phyloP scores from a whole-genome alignment of 1,140 invertebrate genomes.

The Neelides sp. region DNA sequence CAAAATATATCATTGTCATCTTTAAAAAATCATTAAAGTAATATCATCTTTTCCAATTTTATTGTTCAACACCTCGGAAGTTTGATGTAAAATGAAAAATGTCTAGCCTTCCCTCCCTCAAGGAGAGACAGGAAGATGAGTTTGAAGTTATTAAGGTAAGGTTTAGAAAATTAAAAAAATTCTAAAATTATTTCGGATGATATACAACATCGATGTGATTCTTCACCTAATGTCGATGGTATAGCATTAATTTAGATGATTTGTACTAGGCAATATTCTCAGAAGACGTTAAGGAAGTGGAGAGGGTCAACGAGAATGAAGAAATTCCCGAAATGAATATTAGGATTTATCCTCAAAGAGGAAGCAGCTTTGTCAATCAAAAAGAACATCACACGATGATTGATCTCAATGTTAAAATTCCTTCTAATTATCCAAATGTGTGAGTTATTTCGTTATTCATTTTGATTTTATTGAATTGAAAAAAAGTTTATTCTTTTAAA shows the following conservation, averaged over 20 bases:
- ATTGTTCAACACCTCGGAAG: neutral
- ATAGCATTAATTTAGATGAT: neutral
- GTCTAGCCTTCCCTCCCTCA: too few species aligned
- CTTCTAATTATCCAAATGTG: slow-evolving; percentile 24
- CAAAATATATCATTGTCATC: too few species aligned
- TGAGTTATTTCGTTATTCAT: slow-evolving; percentile 5
- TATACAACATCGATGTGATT: too few species aligned
- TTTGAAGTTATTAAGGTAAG: slow-evolving; percentile 26
- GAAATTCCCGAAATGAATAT: slow-evolving; percentile 9
- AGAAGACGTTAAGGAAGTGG: slow-evolving; percentile 19
- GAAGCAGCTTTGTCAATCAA: slow-evolving; percentile 16
- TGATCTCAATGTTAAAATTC: slow-evolving; percentile 11
- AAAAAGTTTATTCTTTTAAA: neutral
- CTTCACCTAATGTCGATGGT: neutral
- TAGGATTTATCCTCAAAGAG: slow-evolving; percentile 19
- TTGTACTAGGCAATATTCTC: slow-evolving; percentile 24
- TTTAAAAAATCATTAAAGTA: neutral
- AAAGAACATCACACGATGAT: slow-evolving; percentile 4
- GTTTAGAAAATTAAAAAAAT: neutral
- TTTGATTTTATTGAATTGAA: too few species aligned
- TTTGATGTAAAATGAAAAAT: neutral
- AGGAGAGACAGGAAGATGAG: slow-evolving; percentile 17
- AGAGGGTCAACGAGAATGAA: neutral
- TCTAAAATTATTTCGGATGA: neutral
- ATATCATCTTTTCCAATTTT: neutral